These are phyloP conservation scores for Drosophila prosaltans DNA, from an alignment of 1,140 invertebrate species.

Conservation along the genomic window DNA sequence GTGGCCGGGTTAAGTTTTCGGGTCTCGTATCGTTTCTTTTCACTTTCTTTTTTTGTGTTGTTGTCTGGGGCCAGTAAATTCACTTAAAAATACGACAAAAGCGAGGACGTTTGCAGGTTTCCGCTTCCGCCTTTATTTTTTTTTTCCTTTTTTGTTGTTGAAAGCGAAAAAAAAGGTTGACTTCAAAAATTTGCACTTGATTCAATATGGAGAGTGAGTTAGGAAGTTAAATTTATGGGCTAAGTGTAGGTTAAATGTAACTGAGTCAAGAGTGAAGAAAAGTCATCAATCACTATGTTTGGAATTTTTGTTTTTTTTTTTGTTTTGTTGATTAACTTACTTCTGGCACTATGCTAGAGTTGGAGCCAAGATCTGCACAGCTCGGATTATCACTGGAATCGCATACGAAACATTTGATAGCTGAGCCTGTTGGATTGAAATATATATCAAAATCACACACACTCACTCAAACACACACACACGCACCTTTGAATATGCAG, in stretches of 20 bases:
- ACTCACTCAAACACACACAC: not conserved
- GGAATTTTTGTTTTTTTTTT: not conserved
- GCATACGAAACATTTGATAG: conserved; percentile 90
- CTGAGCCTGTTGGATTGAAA: conserved; percentile 69
- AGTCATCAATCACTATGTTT: conserved; percentile 12
- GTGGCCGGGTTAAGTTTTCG: conserved; percentile 38
- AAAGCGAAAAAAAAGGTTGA: conserved; percentile 45
- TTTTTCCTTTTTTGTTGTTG: conserved; percentile 24
- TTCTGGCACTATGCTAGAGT: conserved; percentile 70
- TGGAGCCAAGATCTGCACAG: conserved; percentile 84
- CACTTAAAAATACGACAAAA: conserved; percentile 46
- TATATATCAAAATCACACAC: not conserved
- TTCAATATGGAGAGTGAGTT: not conserved
- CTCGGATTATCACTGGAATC: conserved; percentile 90
- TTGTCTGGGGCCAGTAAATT: conserved; percentile 51
- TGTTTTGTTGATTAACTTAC: conserved; percentile 51
- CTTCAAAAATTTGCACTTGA: conserved; percentile 7
- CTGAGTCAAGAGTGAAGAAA: not conserved
- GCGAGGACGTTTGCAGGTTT: conserved; percentile 65
- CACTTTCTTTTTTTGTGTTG: not conserved
- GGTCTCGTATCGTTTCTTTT: conserved; percentile 3
- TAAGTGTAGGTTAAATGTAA: conserved; percentile 14
- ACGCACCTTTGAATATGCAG: conserved; percentile 63
- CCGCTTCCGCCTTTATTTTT: conserved; percentile 47
- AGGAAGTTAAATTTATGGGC: conserved; percentile 3